phyloP scores from a whole-genome alignment of 2,113 vertebrate genomes.

The Xyliphius kryptos region DNA sequence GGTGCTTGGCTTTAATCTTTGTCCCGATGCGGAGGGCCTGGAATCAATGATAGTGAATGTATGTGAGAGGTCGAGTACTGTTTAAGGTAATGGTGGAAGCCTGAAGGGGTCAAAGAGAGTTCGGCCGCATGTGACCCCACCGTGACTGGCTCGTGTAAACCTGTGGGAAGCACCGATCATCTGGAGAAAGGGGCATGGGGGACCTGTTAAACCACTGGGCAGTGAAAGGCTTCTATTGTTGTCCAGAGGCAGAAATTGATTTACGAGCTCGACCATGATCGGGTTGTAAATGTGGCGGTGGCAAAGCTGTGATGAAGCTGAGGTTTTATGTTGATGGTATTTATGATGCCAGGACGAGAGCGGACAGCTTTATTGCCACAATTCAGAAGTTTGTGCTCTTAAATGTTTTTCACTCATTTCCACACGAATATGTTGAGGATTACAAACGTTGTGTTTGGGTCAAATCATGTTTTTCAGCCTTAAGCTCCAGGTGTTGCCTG shows the following conservation, averaged over 20 bases:
- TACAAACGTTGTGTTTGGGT: no score
- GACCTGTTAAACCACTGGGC: slow-evolving; percentile 59
- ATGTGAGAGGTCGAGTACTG: no score
- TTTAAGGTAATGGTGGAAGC: no score
- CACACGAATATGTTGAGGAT: no score
- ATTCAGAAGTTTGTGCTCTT: no score
- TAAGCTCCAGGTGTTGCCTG: no score
- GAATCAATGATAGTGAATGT: no score
- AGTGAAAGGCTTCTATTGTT: slow-evolving; percentile 80
- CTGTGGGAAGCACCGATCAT: slow-evolving; percentile 61
- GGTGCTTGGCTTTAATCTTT: no score
- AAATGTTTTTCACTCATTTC: no score
- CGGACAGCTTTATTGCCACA: background rate
- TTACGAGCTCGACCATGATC: slow-evolving; percentile 77
- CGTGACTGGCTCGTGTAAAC: slow-evolving; percentile 67
- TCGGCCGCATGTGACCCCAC: slow-evolving; percentile 71
- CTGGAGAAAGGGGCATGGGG: slow-evolving; percentile 59
- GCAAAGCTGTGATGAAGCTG: slow-evolving; percentile 47
- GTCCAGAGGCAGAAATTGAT: slow-evolving; percentile 67
- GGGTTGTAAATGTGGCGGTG: slow-evolving; percentile 80
- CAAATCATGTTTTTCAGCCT: no score
- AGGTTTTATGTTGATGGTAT: background rate
- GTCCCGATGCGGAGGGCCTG: no score
- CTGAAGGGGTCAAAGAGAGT: slow-evolving; percentile 79
- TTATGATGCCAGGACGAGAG: slow-evolving; percentile 3